Evolutionary conservation across 2,113 vertebrate genomes (phyloP).

Genomic region (Anarrhichthys ocellatus): DNA sequence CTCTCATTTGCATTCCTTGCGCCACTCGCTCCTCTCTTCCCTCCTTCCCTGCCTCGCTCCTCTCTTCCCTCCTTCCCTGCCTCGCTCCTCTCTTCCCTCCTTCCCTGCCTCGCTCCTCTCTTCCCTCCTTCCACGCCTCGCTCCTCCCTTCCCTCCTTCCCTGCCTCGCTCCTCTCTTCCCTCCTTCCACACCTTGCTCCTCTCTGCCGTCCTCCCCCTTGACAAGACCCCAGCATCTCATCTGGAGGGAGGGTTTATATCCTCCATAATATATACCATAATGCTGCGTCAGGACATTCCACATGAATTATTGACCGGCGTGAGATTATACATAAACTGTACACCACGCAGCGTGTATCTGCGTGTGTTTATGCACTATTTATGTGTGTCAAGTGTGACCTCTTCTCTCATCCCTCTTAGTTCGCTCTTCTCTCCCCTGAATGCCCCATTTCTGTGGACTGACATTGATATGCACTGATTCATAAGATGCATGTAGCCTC

Average conservation of each 20-base stretch:
- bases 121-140: no score
- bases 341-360: conserved; percentile 7
- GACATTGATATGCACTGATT: conserved; percentile 67
- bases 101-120: no score
- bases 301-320: conserved; percentile 73
- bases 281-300: conserved; percentile 42
- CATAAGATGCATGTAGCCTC: conserved; percentile 49
- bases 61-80: no score
- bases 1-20: no score
- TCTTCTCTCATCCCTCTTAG: conserved; percentile 38
- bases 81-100: no score
- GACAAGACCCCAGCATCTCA: conserved; percentile 40
- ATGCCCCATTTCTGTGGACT: conserved; percentile 23
- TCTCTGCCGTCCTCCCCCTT: neutral
- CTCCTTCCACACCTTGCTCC: neutral
- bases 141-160: no score
- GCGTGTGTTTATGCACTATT: conserved; percentile 53
- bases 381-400: conserved; percentile 60
- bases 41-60: no score
- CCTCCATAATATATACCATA: conserved; percentile 67
- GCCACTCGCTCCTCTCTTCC: no score
- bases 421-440: conserved; percentile 5
- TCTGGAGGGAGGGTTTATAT: conserved; percentile 72
- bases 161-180: neutral
- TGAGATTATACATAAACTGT: conserved; percentile 50